Evolutionary conservation across 2,888 invertebrate species (phyloP), one percentile per base, ranked within the genome.

Genomic region (Drosophila mimetica): DNA sequence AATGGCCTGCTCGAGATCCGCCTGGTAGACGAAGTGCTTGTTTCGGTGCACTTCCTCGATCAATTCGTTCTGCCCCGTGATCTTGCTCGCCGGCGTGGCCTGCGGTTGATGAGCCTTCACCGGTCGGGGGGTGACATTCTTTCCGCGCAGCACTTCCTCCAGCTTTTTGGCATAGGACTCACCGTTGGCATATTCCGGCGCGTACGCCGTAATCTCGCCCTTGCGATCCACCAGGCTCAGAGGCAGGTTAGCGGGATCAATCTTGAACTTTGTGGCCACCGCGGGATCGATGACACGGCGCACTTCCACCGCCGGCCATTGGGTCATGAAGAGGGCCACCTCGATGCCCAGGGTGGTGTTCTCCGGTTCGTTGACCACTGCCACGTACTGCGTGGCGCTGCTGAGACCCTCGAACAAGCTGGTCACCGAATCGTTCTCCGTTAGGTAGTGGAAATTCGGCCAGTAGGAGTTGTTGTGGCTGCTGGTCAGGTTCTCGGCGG

Each of bases 1-100:
- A n/a, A 99, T 91, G 0, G 97, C 96, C 84, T 95, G 96, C 91
- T 98, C 97, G 64, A 99, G 91, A 92, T 99, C 99, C 74, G 95
- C 94, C 91, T 97, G 96, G 90, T 96, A 97, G 1, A 98, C 93
- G 5, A 93, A 90, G 90, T 96, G 89, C 53, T 89, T 89, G 75
- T 75, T 89, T 42, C 76, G 87, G 63, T 82, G 92, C 74, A 87
- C 90, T 52, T 90, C 86, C 1, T 75, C 55, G 3, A 90, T 71
- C 3, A 90, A 65, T 2, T 72, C 63, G 2, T 57, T 61, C 1
- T 71, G 41, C 2, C 30, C 59, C 1, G 37, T 18, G 2, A 9
- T 41, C 1, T 9, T 63, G 8, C 36, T 9, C 1, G 50, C 20
- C 1, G 48, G 25, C 9, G 18, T 20, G 11, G 32, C 22, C 5